Conservation (phyloP, 2,113 vertebrate genomes). For the cat (Felis catus) region F.catus_Fca126_mat1.0 CM031415.1:193891501-193892000, state of each 20-base stretch:
- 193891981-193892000: neutral
- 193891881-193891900: neutral
- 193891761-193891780: neutral
- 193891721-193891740: neutral
- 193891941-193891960: neutral
- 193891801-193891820: neutral
- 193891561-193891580: neutral
- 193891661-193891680: neutral
- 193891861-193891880: neutral
- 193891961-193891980: neutral
- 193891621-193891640: neutral
- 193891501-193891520: neutral
- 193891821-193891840: neutral
- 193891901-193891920: neutral
- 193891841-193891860: neutral
- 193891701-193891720: neutral
- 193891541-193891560: neutral
- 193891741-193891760: neutral
- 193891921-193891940: slow-evolving; percentile 8
- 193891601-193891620: neutral
- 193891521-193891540: neutral
- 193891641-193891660: neutral
- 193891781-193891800: neutral
- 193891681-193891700: neutral
- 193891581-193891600: neutral